Evolutionary conservation across 1,140 invertebrate species (phyloP), one percentile per base, ranked within the genome.

Genomic region (Rhagoletis pomonella): DNA sequence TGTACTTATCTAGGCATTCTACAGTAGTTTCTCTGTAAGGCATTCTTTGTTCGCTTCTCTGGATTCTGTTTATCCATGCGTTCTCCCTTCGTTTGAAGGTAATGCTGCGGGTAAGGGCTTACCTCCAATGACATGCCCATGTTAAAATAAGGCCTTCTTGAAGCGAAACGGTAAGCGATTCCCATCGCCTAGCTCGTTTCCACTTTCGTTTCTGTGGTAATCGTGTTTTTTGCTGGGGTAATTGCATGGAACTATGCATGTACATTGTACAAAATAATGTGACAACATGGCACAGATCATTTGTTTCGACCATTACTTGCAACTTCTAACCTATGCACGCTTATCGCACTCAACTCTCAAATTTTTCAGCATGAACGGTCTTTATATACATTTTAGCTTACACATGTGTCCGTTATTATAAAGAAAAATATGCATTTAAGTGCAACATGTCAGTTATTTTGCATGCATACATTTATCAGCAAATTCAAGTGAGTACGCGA

Each of bases 221-320:
- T n/a, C n/a, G n/a, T n/a, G n/a, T n/a, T n/a, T n/a, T n/a, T n/a
- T n/a, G n/a, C n/a, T n/a, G n/a, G n/a, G n/a, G n/a, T 81, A 81
- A 81, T 81, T 81, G 73, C 44, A 81, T 58, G 73, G 73, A 81
- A 81, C 73, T 6, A 55, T 50, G 73, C 55, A 55, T 10, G 10
- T 55, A 55, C 50, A 10, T 55, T 55, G 5, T 81, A 81, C 47
- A 50, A 29, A 19, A 7, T 81, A 55, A 55, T 58, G 47, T 19
- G 73, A 14, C 73, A 81, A 81, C 73, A 81, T 81, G 47, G 73
- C 73, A 81, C 73, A 81, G 73, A 81, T 81, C 73, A 81, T 81
- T 81, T 81, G 47, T 81, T 81, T 55, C 19, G n/a, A 9, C 73
- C 73, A 81, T 81, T 81, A 81, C 73, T 81, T 55, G 73, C 47